phyloP scores from a whole-genome alignment of 2,797 vertebrate genomes.

The Ptychadena robeensis region DNA sequence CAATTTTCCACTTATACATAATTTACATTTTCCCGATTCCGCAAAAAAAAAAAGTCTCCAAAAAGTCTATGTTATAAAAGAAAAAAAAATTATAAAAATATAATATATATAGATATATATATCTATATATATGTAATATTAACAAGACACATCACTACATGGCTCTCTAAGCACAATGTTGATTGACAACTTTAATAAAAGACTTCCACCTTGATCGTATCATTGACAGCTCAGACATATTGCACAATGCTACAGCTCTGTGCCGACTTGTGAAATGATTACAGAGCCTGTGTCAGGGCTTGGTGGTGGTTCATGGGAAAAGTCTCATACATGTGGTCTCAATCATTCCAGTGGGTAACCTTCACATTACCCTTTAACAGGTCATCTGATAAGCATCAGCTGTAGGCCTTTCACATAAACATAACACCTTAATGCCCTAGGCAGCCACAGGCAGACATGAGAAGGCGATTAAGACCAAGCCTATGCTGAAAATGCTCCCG shows the following conservation, averaged over 20 bases:
- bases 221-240: not conserved
- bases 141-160: not conserved
- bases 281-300: constrained; percentile 52
- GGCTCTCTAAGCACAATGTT: not conserved
- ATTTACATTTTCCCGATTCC: not conserved
- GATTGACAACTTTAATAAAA: constrained; percentile 26
- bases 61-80: not conserved
- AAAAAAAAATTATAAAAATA: not conserved
- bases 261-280: not conserved
- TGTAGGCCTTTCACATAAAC: constrained; percentile 84
- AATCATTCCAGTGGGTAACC: constrained; percentile 83
- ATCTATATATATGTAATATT: too few relatives aligned
- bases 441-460: constrained; percentile 77
- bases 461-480: constrained; percentile 82
- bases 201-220: constrained; percentile 23
- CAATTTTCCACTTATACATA: not conserved
- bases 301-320: constrained; percentile 68
- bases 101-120: too few relatives aligned
- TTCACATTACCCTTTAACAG: constrained; percentile 82
- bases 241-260: not conserved
- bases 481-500: constrained; percentile 80
- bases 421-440: constrained; percentile 78
- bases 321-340: constrained; percentile 77
- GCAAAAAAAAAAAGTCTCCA: not conserved
- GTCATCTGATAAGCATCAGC: constrained; percentile 92